phyloP scores from a whole-genome alignment of 1,140 invertebrate species.

The Trialeurodes vaporariorum region DNA sequence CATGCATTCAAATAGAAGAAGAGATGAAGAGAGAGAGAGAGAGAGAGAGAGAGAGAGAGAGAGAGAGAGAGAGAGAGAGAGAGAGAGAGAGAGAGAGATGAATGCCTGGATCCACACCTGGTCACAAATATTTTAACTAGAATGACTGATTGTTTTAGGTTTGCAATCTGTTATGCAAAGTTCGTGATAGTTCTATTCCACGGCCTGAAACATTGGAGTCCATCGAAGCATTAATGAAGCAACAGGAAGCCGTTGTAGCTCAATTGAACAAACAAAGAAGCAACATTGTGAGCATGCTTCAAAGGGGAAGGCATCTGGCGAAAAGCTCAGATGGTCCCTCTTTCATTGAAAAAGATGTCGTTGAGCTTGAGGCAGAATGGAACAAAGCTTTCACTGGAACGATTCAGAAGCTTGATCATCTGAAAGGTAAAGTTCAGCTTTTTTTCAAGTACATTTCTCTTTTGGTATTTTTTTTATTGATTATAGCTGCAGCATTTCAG shows the following conservation, averaged over 20 bases:
- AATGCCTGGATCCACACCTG: too few species aligned
- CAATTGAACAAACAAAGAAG: constrained; percentile 75
- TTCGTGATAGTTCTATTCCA: constrained; percentile 53
- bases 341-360: constrained; percentile 73
- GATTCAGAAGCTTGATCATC: constrained; percentile 63
- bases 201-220: constrained; percentile 51
- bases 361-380: constrained; percentile 74
- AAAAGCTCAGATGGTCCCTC: constrained; percentile 61
- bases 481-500: too few species aligned
- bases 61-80: too few species aligned
- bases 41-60: too few species aligned
- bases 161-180: constrained; percentile 56
- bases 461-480: too few species aligned
- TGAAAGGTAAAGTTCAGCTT: too few species aligned
- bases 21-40: too few species aligned
- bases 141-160: too few species aligned
- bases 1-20: too few species aligned
- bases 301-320: constrained; percentile 75
- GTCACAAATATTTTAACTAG: too few species aligned
- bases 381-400: constrained; percentile 75
- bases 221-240: constrained; percentile 56
- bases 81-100: too few species aligned
- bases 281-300: constrained; percentile 79
- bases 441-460: constrained; percentile 3
- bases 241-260: constrained; percentile 66